Base-by-base conservation (phyloP, 2,888 invertebrate genomes). In the Anarsia innoxiella region DNA sequence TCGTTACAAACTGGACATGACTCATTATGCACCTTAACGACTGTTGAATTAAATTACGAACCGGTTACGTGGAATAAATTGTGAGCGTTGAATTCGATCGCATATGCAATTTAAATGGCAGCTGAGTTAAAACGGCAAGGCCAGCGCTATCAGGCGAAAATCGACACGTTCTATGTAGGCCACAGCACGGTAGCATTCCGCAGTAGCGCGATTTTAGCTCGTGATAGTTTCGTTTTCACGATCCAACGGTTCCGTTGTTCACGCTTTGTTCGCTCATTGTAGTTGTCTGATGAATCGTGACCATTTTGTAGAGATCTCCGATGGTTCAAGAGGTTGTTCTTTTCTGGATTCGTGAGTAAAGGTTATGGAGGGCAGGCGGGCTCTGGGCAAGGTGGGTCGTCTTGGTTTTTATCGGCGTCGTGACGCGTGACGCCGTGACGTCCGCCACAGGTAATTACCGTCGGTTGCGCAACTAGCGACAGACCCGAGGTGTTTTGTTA, bases 181-280 rank as follows among this genome's bases (percentile, higher is more conserved):
- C 69, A 67, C 56, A 51, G 54, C 52, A 59, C 68, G 58, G 63
- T 64, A 66, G 63, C 66, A 73, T 73, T 63, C 67, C 69, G 66
- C 74, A 67, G 75, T 70, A 72, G 74, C 66, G 58, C 67, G 68
- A 75, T 74, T 77, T 68, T 71, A 56, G 59, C 59, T 69, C 70
- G 66, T 68, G 75, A 76, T 78, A 78, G 75, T 76, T 77, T 73
- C 67, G 60, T 77, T 79, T 80, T 80, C 70, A 75, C 75, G 80
- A 72, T 65, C 66, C 66, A 72, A 66, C 68, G 68, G 60, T 55
- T 68, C 51, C 60, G 66, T 63, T 71, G 68, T 64, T 64, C 57
- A 61, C 62, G 57, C 60, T 61, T 71, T 65, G 63, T 70, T 72
- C 59, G 66, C 58, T 64, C 62, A 66, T 69, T 70, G 56, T 59